Evolutionary conservation across 2,888 invertebrate genomes (phyloP), one percentile per base, ranked within the genome.

Genomic region (Campaea margaritaria): DNA sequence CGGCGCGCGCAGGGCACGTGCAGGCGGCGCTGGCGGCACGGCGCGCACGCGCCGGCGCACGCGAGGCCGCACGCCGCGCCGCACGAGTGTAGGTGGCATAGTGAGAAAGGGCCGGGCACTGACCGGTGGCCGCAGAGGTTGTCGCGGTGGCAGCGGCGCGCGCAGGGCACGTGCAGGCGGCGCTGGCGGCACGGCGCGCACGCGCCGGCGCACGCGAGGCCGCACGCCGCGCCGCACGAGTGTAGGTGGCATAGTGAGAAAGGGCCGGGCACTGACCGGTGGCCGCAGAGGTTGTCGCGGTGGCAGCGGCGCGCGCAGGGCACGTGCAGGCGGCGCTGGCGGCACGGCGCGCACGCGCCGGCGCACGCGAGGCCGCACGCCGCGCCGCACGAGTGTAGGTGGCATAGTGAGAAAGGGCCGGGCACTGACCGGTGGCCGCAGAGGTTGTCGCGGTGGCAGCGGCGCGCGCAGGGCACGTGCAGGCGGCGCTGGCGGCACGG

Each of bases 51-150:
- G 31, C 94, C 94, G 5, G 67, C 65, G 76, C 94, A 95, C 21
- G 47, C 36, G 81, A 95, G 94, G 0, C 69, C 81, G 75, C 95
- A 95, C 50, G 70, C 78, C 59, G 72, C 81, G 1, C 58, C 51
- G 75, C 95, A 95, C 64, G 81, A n/a, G n/a, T n/a, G n/a, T n/a
- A n/a, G n/a, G n/a, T n/a, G n/a, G n/a, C n/a, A n/a, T n/a, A n/a
- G n/a, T n/a, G n/a, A n/a, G n/a, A 27, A 5, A 27, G 2, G 7
- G 27, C 27, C 4, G 7, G 7, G 21, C 41, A 45, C 83, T 83
- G 73, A 93, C 93, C 87, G 81, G 75, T 95, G 95, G 34, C 94
- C 94, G 78, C 96, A 95, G 46, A 95, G 91, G 60, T 95, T 89
- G 11, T 76, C 69, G 49, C 89, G 90, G 5, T 89, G 86, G 80